Evolutionary conservation across 2,888 invertebrate species (phyloP).

Genomic region (Drosophila anceps): DNA sequence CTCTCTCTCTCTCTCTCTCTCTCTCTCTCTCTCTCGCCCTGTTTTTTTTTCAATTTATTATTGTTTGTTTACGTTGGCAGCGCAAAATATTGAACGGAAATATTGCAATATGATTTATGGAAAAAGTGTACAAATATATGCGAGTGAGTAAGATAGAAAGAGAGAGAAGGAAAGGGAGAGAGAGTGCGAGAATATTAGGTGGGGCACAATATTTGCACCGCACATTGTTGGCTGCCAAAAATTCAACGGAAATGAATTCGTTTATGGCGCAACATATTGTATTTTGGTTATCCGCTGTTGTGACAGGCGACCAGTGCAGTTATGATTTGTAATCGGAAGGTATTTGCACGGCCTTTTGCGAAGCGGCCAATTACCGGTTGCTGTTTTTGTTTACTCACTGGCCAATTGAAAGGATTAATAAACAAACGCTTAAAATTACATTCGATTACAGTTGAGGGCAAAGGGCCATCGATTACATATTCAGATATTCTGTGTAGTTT

Average conservation of each 20-base stretch:
- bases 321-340: slow-evolving; percentile 58
- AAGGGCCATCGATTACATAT: background rate
- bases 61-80: slow-evolving; percentile 72
- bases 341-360: slow-evolving; percentile 61
- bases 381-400: slow-evolving; percentile 23
- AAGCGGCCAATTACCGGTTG: slow-evolving; percentile 63
- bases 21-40: background rate
- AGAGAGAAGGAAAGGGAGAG: background rate
- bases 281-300: slow-evolving; percentile 77
- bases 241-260: slow-evolving; percentile 77
- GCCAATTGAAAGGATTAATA: slow-evolving; percentile 24
- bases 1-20: background rate
- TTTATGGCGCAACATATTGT: slow-evolving; percentile 75
- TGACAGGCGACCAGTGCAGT: slow-evolving; percentile 50
- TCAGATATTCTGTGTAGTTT: background rate
- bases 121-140: slow-evolving; percentile 11
- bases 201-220: slow-evolving; percentile 31
- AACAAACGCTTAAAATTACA: slow-evolving; percentile 23
- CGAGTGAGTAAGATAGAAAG: background rate
- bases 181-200: slow-evolving; percentile 4
- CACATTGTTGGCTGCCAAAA: slow-evolving; percentile 73
- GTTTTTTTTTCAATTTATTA: slow-evolving; percentile 70
- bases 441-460: slow-evolving; percentile 24
- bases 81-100: slow-evolving; percentile 78
- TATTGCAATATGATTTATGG: slow-evolving; percentile 78